phyloP scores from a whole-genome alignment of 2,888 invertebrate genomes.

The Drosophila cognata region DNA sequence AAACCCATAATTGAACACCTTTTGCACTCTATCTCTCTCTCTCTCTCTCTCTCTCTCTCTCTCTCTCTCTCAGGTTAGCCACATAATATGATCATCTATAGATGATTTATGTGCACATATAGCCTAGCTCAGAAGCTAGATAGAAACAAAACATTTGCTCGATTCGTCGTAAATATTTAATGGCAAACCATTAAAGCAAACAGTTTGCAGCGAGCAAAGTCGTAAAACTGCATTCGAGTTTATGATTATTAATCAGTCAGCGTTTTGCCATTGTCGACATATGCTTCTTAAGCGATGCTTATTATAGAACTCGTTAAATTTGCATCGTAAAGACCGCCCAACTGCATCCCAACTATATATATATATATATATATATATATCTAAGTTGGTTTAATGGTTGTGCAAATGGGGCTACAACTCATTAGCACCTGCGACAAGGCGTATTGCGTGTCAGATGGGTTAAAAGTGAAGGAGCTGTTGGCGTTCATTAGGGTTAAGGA shows the following conservation, averaged over 20 bases:
- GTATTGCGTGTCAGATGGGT: constrained; percentile 43
- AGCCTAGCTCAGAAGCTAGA: background rate
- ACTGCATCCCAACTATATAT: constrained; percentile 9
- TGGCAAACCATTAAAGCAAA: constrained; percentile 9
- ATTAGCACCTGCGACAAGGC: constrained; percentile 43
- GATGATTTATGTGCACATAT: constrained; percentile 1
- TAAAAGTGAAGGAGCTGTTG: constrained; percentile 38
- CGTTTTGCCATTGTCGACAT: constrained; percentile 8
- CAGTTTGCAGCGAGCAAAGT: background rate
- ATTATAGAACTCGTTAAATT: constrained; percentile 37
- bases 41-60: too few relatives aligned
- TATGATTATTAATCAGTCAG: constrained; percentile 20
- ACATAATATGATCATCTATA: background rate
- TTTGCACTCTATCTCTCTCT: background rate
- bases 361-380: background rate
- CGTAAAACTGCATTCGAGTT: constrained; percentile 43
- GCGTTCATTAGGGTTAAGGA: constrained; percentile 24
- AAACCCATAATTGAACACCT: background rate
- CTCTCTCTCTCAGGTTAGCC: background rate
- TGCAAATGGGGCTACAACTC: constrained; percentile 35
- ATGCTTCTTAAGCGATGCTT: background rate
- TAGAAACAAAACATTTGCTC: background rate
- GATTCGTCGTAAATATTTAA: constrained; percentile 21
- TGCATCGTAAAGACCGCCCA: constrained; percentile 27
- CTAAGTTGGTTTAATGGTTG: constrained; percentile 12